phyloP scores from a whole-genome alignment of 2,113 vertebrate species.

The Entelurus aequoreus region DNA sequence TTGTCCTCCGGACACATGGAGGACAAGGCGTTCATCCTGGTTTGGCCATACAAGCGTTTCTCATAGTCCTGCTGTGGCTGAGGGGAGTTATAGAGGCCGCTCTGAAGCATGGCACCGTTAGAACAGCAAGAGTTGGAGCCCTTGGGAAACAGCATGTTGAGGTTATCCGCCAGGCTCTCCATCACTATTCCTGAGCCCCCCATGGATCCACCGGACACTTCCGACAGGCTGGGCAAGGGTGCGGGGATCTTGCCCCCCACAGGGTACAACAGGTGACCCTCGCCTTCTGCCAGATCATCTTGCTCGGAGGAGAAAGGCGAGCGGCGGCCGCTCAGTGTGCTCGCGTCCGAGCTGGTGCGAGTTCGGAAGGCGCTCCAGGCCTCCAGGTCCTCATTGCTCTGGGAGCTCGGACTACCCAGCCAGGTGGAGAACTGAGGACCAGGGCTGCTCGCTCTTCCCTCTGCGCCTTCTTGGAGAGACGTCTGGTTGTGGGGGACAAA shows the following conservation, averaged over 20 bases:
- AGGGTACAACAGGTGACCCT: constrained; percentile 86
- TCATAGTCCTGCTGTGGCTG: constrained; percentile 79
- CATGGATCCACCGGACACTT: constrained; percentile 74
- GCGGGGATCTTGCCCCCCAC: constrained; percentile 80
- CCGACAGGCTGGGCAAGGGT: constrained; percentile 88
- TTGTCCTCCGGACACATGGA: constrained; percentile 85
- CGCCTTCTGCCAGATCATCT: constrained; percentile 84
- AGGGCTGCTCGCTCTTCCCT: constrained; percentile 81
- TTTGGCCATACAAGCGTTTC: constrained; percentile 82
- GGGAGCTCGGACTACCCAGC: constrained; percentile 92
- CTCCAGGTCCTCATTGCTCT: constrained; percentile 93
- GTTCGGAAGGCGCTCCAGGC: constrained; percentile 90
- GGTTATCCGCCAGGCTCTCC: constrained; percentile 92
- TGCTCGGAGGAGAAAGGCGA: constrained; percentile 91
- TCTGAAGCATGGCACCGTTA: constrained; percentile 82
- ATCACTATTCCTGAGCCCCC: constrained; percentile 82
- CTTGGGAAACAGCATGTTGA: constrained; percentile 89
- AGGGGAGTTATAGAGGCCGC: constrained; percentile 75
- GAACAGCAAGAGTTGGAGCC: constrained; percentile 78
- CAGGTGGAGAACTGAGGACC: constrained; percentile 89
- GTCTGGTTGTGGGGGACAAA: constrained; percentile 46
- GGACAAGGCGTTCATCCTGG: constrained; percentile 76
- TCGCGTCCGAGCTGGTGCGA: constrained; percentile 91
- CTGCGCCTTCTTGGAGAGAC: constrained; percentile 80
- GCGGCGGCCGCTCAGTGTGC: constrained; percentile 86